These are phyloP conservation scores for Orius insidiosus DNA, from an alignment of 1,140 invertebrate species.

Conservation along the genomic window DNA sequence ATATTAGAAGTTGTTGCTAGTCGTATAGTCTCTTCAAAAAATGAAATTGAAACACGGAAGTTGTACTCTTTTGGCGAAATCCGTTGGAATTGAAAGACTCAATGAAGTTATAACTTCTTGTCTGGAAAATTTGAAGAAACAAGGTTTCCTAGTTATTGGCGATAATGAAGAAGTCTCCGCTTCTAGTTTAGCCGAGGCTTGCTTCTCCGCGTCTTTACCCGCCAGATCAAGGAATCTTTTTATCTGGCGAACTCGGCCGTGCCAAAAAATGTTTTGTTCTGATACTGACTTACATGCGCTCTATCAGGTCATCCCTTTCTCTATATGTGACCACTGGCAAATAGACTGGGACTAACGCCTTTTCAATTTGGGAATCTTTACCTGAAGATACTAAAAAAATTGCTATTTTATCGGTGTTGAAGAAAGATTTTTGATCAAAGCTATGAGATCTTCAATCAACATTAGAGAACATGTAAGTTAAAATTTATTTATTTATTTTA, in stretches of 20 bases:
- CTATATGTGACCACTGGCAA: constrained; percentile 54
- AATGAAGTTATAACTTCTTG: constrained; percentile 30
- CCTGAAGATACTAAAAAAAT: constrained; percentile 65
- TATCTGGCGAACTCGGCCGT: constrained; percentile 81
- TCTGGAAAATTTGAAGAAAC: constrained; percentile 34
- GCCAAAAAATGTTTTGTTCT: constrained; percentile 72
- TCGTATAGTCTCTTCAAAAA: constrained; percentile 51
- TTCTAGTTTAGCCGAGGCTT: constrained; percentile 77
- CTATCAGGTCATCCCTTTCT: constrained; percentile 74
- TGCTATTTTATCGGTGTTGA: constrained; percentile 80
- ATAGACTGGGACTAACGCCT: constrained; percentile 80
- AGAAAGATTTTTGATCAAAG: constrained; percentile 70
- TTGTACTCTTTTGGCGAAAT: constrained; percentile 50
- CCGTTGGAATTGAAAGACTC: constrained; percentile 9
- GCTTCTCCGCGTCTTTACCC: constrained; percentile 81
- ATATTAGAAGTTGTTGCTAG: constrained; percentile 68
- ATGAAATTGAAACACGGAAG: constrained; percentile 58
- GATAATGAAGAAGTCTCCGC: constrained; percentile 35
- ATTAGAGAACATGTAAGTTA: constrained; percentile 25
- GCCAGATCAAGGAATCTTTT: constrained; percentile 71
- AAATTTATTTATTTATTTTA: too few species aligned
- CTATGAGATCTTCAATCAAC: constrained; percentile 49
- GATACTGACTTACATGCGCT: constrained; percentile 90
- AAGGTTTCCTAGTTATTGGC: constrained; percentile 34
- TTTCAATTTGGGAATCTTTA: constrained; percentile 70